Conservation (phyloP, 2,797 vertebrate genomes). For the Myotis planiceps region DNA sequence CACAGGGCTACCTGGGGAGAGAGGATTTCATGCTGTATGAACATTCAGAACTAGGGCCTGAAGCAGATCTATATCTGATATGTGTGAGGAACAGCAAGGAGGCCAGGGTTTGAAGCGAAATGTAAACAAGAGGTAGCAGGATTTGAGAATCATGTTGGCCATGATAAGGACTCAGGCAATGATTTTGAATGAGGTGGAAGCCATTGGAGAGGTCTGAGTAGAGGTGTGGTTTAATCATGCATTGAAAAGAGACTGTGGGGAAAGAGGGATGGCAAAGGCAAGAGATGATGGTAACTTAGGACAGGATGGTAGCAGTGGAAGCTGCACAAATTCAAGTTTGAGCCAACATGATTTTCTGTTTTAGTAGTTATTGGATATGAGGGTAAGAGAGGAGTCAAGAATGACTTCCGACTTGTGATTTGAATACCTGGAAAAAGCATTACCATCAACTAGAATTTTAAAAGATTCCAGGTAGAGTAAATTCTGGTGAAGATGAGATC, state of each 20-base stretch:
- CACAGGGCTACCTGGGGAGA: background rate
- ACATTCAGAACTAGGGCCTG: background rate
- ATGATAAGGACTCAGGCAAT: background rate
- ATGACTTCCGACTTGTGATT: background rate
- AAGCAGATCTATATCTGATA: background rate
- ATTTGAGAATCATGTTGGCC: background rate
- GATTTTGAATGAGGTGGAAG: background rate
- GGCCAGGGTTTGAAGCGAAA: background rate
- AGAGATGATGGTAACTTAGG: background rate
- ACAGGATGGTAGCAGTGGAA: too few relatives aligned
- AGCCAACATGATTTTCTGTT: background rate
- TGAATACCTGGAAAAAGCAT: background rate
- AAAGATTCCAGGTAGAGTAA: background rate
- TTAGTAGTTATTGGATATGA: background rate
- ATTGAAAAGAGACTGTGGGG: background rate
- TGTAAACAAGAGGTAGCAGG: background rate
- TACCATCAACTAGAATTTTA: background rate
- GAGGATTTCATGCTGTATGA: background rate
- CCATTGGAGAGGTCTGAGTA: background rate
- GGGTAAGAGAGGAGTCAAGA: background rate
- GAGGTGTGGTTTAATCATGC: background rate
- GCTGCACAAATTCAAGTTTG: background rate
- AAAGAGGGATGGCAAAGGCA: background rate
- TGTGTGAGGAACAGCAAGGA: background rate
- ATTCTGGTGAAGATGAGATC: background rate